A percentile compares a stretch with the other conserved stretches of the same genome.
phyloP scores from a whole-genome alignment of 2,797 vertebrate species.

The Petrocephalus schoutedeni region DNA sequence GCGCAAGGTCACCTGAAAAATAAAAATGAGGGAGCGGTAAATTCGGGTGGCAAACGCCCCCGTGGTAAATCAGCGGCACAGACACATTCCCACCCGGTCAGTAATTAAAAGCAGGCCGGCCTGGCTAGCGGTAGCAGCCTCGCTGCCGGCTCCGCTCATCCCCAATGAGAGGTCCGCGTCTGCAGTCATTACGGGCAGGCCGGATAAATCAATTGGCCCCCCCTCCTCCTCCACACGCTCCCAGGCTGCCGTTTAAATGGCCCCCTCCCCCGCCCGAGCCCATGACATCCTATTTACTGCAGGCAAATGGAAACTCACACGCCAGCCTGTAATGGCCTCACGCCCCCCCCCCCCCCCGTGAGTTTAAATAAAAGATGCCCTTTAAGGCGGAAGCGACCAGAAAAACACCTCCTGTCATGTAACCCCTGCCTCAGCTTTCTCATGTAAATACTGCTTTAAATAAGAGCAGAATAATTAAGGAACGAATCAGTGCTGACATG shows the following conservation, averaged over 20 bases:
- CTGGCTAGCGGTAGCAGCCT: constrained; percentile 71
- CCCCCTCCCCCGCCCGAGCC: constrained; percentile 60
- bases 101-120: constrained; percentile 78
- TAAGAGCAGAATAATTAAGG: constrained; percentile 22
- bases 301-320: constrained; percentile 74
- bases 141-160: constrained; percentile 69
- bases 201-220: constrained; percentile 75
- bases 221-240: constrained; percentile 62
- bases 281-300: constrained; percentile 81
- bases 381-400: constrained; percentile 65
- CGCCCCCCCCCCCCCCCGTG: constrained; percentile 50
- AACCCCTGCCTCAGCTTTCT: constrained; percentile 25
- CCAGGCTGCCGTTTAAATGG: constrained; percentile 71
- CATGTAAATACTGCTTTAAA: constrained; percentile 29
- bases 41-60: not conserved
- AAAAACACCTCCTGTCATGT: constrained; percentile 48
- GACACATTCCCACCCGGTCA: constrained; percentile 69
- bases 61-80: constrained; percentile 69
- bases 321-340: constrained; percentile 72
- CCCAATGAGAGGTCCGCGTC: constrained; percentile 76
- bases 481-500: not conserved
- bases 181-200: constrained; percentile 71
- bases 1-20: constrained; percentile 71
- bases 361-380: constrained; percentile 42
- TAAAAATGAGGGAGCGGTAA: not conserved